Conservation (phyloP, 2,113 vertebrate species). For the Chascanopsetta lugubris region DNA sequence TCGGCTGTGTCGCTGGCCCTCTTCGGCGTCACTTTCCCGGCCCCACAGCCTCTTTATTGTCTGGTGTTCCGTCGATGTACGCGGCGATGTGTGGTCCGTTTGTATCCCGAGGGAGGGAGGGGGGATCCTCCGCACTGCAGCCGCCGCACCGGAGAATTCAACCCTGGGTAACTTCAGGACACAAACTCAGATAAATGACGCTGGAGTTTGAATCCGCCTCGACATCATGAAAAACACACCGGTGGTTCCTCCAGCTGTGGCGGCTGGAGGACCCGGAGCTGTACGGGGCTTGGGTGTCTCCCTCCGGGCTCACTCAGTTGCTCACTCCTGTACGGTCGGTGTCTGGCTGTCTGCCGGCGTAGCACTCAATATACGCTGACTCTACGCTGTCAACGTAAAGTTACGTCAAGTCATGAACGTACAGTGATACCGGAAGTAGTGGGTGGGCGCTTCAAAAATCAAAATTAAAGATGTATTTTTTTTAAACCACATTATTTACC, state of each 20-base stretch:
- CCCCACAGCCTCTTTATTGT: neutral
- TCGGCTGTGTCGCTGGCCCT: neutral
- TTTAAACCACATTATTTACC: too few species aligned
- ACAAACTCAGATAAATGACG: neutral
- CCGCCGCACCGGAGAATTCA: constrained; percentile 26
- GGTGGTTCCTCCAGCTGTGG: neutral
- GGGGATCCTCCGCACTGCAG: neutral
- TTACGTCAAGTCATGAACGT: constrained; percentile 12
- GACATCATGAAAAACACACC: neutral
- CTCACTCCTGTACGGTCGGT: neutral
- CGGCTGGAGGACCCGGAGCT: neutral
- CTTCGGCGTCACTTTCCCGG: neutral
- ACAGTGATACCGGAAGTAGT: constrained; percentile 30
- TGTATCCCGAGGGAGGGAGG: neutral
- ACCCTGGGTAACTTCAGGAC: neutral
- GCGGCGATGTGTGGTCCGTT: neutral
- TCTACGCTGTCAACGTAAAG: neutral
- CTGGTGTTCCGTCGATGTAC: neutral
- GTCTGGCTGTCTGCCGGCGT: neutral
- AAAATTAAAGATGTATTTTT: neutral
- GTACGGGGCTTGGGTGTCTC: neutral
- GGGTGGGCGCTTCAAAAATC: constrained; percentile 3
- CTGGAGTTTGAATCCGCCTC: neutral
- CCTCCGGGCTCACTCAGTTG: neutral
- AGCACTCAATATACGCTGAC: too few species aligned